Base-by-base conservation (phyloP, 2,888 invertebrate species). In the Oscheius onirici region DNA sequence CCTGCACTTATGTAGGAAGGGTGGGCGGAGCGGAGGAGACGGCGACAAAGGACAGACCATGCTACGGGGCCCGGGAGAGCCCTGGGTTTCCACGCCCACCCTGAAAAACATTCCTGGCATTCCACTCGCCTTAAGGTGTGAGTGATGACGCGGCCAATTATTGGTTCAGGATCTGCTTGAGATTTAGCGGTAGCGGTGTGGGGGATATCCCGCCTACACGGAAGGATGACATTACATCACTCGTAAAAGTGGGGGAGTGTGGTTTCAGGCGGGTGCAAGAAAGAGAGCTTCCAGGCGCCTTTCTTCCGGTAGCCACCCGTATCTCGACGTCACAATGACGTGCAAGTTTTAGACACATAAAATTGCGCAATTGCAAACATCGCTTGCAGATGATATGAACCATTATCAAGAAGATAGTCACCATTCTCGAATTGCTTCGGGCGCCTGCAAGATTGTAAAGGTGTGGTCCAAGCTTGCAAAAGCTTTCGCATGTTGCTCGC, bases 1-100 rank as follows among this genome's bases (percentile, higher is more conserved):
- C 49, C 49, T 41, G 58, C 58, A 58, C 63, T 63, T 63, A 63
- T 63, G 63, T 63, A 63, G 49, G 15, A 22, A 28, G 17, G 46
- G 44, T 41, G 63, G 63, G 63, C 63, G 63, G 63, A 26, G 49
- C 46, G 44, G 44, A n/a, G n/a, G n/a, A 34, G 22, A 20, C 17
- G 15, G 46, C 34, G 60, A 22, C 41, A 22, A 20, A 22, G 44
- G 41, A 41, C n/a, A 41, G 43, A 60, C 22, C 60, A 43, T 26
- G 34, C 24, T 46, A 63, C 46, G 49, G 26, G 34, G 5, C 34
- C 34, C 20, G 43, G 49, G 46, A 49, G 63, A 63, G 17, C 46
- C 26, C 49, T 63, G 46, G 46, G 17, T 26, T 34, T 28, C 63
- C 49, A 24, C 63, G 46, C 63, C 46, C 28, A 63, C 49, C 40